Base-by-base conservation (phyloP, 2,888 invertebrate species). In the Petrolisthes manimaculis region DNA sequence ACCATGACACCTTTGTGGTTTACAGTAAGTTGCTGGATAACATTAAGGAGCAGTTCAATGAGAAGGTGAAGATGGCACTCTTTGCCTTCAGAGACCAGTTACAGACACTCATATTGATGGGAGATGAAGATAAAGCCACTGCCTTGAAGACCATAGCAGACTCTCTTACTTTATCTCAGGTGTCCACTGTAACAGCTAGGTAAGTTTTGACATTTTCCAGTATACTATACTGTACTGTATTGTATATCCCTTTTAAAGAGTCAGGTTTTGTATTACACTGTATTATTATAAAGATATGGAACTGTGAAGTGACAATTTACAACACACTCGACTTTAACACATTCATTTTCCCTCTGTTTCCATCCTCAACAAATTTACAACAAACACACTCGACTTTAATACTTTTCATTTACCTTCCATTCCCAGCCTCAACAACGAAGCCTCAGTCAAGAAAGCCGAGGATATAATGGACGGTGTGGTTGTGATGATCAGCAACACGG, bases 21-120 rank as follows among this genome's bases (percentile, higher is more conserved):
- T 77, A 51, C 78, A 86, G 86, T n/a, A 79, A 37, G 18, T 21
- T 88, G 21, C 51, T 61, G n/a, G 51, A 54, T 3, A 71, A 24
- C 24, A 84, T 88, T 75, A 24, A 56, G 67, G 54, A 81, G 9
- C 51, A 18, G n/a, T 67, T 88, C 56, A 24, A 88, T 67, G 88
- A 71, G 3, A 51, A 51, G 6, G 37, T 71, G 9, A 67, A 77
- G 21, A 55, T 61, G 54, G 88, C 84, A 5, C 84, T 88, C 12
- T 75, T 67, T 18, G 24, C 61, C 18, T 21, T 75, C 0, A 75
- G 56, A 37, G 81, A 55, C 14, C 54, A 84, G 51, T 21, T 88
- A 18, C 37, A 37, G 12, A 88, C 88, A 8, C 24, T 88, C 54
- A 24, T 37, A 14, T 53, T 71, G 21, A 84, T 88, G 80, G 80